Conservation (phyloP, 2,113 vertebrate genomes). For the Spea multiplicata region DNA sequence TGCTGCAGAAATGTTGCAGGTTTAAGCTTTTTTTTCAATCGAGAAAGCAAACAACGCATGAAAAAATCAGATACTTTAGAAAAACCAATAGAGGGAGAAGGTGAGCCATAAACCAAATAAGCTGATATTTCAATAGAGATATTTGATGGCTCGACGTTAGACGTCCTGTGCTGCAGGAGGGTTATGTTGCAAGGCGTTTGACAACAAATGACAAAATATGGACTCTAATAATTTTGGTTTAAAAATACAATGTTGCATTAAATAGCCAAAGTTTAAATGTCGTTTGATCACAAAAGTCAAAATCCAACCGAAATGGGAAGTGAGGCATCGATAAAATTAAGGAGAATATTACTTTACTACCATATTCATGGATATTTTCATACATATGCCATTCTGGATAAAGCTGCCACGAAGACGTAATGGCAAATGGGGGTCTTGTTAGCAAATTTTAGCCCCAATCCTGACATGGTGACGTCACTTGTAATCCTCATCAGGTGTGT, state of each 20-base stretch:
- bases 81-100: slow-evolving; percentile 45
- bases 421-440: too few relatives aligned
- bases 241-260: neutral
- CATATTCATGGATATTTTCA: too few relatives aligned
- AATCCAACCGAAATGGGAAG: too few relatives aligned
- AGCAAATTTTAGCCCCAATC: too few relatives aligned
- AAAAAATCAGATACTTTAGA: slow-evolving; percentile 13
- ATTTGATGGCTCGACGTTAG: slow-evolving; percentile 3
- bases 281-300: too few relatives aligned
- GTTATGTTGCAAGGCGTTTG: neutral
- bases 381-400: too few relatives aligned
- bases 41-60: slow-evolving; percentile 13
- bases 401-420: too few relatives aligned
- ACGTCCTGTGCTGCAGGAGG: neutral
- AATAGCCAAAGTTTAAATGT: neutral
- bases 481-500: too few relatives aligned
- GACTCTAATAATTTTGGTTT: neutral
- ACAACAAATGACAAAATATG: neutral
- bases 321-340: too few relatives aligned
- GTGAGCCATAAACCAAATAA: slow-evolving; percentile 14
- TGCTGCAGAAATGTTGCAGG: neutral
- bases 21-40: neutral
- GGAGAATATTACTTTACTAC: too few relatives aligned
- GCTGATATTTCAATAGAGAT: neutral
- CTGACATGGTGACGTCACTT: too few relatives aligned